These are phyloP conservation scores for Tyrannus savana DNA, from an alignment of 2,113 vertebrate species.

Conservation along the genomic window DNA sequence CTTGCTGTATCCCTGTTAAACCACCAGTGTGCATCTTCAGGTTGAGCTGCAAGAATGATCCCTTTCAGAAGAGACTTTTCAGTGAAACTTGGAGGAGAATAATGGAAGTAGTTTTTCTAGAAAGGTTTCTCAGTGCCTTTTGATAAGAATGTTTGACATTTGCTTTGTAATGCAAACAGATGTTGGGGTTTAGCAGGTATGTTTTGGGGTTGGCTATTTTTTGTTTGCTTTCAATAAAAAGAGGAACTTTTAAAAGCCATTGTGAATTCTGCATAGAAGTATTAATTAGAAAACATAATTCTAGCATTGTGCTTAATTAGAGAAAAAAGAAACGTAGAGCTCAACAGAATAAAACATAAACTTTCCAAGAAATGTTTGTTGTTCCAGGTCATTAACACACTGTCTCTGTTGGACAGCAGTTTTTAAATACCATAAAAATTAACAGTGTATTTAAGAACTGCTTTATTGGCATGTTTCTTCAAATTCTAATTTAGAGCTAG, in stretches of 20 bases:
- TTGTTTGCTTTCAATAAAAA: constrained; percentile 42
- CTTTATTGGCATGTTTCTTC: constrained; percentile 70
- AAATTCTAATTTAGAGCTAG: constrained; percentile 63
- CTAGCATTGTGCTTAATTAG: constrained; percentile 49
- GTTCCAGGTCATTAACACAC: constrained; percentile 73
- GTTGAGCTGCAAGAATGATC: not conserved
- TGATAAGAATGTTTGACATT: constrained; percentile 6
- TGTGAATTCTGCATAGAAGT: constrained; percentile 29
- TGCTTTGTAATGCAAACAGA: constrained; percentile 34
- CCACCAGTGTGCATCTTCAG: not conserved
- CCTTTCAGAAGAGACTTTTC: not conserved
- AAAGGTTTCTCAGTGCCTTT: not conserved
- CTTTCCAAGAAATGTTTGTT: constrained; percentile 71
- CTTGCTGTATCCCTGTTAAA: not conserved
- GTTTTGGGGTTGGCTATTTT: not conserved
- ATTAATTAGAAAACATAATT: constrained; percentile 51
- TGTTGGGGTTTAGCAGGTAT: not conserved
- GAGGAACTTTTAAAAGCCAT: constrained; percentile 26
- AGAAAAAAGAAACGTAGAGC: constrained; percentile 64
- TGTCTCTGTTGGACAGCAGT: constrained; percentile 68
- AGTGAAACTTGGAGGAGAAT: not conserved
- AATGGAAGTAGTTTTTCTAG: not conserved
- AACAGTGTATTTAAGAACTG: constrained; percentile 74
- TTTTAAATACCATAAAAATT: constrained; percentile 74
- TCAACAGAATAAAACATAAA: constrained; percentile 63